Evolutionary conservation across 2,797 vertebrate species (phyloP).

Genomic region (Melanotaenia trifasciata): DNA sequence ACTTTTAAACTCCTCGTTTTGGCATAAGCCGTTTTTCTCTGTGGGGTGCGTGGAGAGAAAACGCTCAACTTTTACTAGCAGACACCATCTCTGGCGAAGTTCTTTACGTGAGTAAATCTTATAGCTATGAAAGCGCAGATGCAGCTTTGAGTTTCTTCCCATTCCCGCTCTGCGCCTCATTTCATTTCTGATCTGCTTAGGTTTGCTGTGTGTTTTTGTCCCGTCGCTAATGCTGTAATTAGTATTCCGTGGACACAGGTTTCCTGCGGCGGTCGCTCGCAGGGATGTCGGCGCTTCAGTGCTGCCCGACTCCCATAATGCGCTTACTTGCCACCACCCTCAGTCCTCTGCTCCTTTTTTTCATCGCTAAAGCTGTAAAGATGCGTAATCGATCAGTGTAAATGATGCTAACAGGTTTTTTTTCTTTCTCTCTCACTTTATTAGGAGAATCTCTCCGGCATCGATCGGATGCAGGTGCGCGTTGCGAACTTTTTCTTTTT

Average conservation of each 20-base stretch:
- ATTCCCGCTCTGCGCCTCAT: background rate
- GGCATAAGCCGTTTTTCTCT: background rate
- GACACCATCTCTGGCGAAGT: slow-evolving; percentile 53
- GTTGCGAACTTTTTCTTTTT: slow-evolving; percentile 60
- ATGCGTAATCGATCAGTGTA: slow-evolving; percentile 31
- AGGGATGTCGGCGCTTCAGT: slow-evolving; percentile 46
- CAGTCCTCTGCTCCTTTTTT: background rate
- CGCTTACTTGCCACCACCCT: slow-evolving; percentile 19
- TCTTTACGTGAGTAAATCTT: slow-evolving; percentile 61
- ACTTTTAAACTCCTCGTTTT: slow-evolving; percentile 55
- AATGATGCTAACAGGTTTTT: slow-evolving; percentile 1
- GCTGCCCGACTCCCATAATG: slow-evolving; percentile 32
- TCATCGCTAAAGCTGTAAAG: slow-evolving; percentile 34
- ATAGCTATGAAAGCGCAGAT: background rate
- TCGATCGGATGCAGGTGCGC: slow-evolving; percentile 55
- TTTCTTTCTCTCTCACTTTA: background rate
- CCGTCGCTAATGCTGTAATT: slow-evolving; percentile 72
- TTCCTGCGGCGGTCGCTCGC: slow-evolving; percentile 77
- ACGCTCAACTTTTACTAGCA: slow-evolving; percentile 58
- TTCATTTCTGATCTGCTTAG: slow-evolving; percentile 5
- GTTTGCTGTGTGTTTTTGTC: slow-evolving; percentile 37
- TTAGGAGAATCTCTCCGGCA: background rate
- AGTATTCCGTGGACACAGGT: slow-evolving; percentile 80
- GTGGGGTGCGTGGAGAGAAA: background rate
- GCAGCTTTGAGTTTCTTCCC: background rate